Evolutionary conservation across 2,797 vertebrate genomes (phyloP), one percentile per base, ranked within the genome.

Genomic region (Distichodus sexfasciatus): DNA sequence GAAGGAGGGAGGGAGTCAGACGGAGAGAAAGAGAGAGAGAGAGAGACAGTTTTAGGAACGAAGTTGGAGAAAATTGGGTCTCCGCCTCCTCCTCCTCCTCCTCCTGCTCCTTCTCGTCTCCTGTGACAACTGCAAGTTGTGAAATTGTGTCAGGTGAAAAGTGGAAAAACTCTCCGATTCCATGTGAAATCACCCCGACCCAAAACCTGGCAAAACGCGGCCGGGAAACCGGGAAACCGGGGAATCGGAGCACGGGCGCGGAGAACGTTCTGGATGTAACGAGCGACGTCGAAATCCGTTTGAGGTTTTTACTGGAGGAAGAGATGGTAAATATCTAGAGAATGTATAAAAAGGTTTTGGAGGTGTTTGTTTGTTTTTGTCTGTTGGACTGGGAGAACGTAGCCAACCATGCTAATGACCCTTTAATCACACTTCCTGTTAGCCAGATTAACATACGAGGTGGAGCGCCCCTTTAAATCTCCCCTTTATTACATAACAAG

Each of bases 141-240:
- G 60, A 75, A 79, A 77, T 59, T 64, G 60, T 77, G 79, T 75
- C 79, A 71, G 53, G 63, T 46, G 55, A 70, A n/a, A 73, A 77
- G 66, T 72, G 50, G 33, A 65, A 58, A 24, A 50, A 15, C 59
- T 67, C 65, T 72, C 61, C 54, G 2, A 35, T 67, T 79, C 50
- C 29, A 57, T 67, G 58, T 76, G 71, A 46, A 68, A 65, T 78
- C 79, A 78, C 79, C 79, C 78, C 78, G 79, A 80, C 79, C 78
- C 41, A 55, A 31, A 70, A 71, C 47, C 2, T 55, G 12, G 17
- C 9, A 43, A 66, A 46, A 36, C 31, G 31, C 19, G 17, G 5
- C 29, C 40, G 50, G 51, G 36, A 61, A 54, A 66, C 48, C 7
- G 17, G n/a, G n/a, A n/a, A 47, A 51, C 57, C 26, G 24, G n/a